Conservation (phyloP, 1,140 invertebrate genomes). For the Panulirus ornatus region DNA sequence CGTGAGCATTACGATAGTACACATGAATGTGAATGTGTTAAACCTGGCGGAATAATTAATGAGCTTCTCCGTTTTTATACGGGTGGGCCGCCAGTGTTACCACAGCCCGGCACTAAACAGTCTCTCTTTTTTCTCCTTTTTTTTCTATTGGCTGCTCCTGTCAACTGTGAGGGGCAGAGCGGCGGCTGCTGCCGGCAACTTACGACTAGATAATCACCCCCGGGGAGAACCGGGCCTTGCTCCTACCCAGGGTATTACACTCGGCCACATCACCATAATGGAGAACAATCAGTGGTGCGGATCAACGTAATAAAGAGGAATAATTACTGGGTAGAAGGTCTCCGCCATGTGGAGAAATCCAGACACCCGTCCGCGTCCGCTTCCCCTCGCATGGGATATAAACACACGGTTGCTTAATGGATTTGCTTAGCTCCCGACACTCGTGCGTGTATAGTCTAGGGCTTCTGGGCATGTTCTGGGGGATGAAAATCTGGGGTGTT, state of each 20-base stretch:
- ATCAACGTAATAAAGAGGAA: background rate
- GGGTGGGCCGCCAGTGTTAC: constrained; percentile 2
- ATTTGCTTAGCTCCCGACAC: no score
- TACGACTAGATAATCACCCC: background rate
- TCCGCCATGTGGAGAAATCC: no score
- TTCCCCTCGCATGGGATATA: no score
- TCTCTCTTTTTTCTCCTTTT: background rate
- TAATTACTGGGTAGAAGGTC: no score
- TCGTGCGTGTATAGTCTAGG: no score
- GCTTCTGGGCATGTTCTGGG: no score
- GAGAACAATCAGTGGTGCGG: background rate
- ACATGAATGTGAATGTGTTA: constrained; percentile 54
- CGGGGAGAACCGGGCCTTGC: background rate
- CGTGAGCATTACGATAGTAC: constrained; percentile 29
- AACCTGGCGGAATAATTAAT: constrained; percentile 60
- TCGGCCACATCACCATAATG: background rate
- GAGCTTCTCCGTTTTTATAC: constrained; percentile 17
- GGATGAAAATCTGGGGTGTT: no score
- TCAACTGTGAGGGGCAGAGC: background rate
- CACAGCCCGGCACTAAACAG: background rate
- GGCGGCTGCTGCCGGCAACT: background rate
- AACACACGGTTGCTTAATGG: no score
- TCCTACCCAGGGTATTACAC: background rate
- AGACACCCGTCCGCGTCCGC: no score
- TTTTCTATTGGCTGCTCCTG: background rate